Conservation (phyloP, 1,140 invertebrate genomes). For the Caenorhabditis tropicalis region DNA sequence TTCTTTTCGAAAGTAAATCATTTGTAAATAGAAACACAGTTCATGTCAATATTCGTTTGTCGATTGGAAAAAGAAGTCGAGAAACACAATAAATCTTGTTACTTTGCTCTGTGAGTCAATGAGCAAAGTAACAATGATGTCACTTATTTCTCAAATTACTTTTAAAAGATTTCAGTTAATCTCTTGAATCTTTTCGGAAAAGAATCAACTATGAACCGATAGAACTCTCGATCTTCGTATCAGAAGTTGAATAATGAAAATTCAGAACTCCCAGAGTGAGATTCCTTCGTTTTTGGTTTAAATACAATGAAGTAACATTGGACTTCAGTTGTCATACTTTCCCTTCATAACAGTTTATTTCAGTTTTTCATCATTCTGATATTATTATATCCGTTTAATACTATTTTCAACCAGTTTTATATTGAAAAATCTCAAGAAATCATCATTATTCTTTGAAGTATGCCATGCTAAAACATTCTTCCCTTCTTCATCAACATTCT, state of each 20-base stretch:
- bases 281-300: no score
- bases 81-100: neutral
- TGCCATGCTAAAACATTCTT: neutral
- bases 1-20: neutral
- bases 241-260: no score
- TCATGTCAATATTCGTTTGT: neutral
- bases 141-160: neutral
- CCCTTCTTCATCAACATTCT: neutral
- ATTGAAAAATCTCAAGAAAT: neutral
- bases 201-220: no score
- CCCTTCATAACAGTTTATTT: no score
- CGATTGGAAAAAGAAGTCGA: neutral
- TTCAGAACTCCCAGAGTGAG: no score
- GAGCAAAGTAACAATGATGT: neutral
- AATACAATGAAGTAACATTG: no score
- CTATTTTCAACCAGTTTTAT: neutral
- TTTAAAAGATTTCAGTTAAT: neutral
- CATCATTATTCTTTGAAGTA: neutral
- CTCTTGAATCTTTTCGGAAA: no score
- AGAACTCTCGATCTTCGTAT: no score
- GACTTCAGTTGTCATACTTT: no score
- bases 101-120: neutral
- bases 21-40: slow-evolving; percentile 13
- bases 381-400: no score
- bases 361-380: no score